Evolutionary conservation across 2,797 vertebrate genomes (phyloP), one percentile per base, ranked within the genome.

Genomic region (Hyperoplus lanceolatus): DNA sequence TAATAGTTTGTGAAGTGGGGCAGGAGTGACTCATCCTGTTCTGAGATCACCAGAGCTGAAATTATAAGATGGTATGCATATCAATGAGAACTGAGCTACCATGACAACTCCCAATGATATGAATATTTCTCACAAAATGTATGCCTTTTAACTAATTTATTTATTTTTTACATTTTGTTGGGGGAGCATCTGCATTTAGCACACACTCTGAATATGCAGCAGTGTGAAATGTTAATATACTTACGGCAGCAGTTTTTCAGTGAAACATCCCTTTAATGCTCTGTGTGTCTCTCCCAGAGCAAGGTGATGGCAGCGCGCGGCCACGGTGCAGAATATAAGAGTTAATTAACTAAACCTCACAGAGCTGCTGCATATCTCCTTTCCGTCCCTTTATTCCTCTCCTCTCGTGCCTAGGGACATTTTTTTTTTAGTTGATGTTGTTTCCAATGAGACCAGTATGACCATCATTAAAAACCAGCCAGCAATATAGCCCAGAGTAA

Each of bases 381-480:
- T 39, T 71, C 63, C 75, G 78, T 38, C 70, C 63, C 59, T 70
- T 43, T 72, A 72, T 69, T 72, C 68, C 69, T 63, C 46, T 45
- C 49, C 79, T 53, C 42, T 60, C 42, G 13, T 78, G 86, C 87
- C 77, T 70, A 62, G 42, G 82, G 87, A 80, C 78, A 77, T 77
- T 75, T 75, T 74, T 75, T 75, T 75, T 81, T 70, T 56, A 70
- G 80, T 79, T 84, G 82, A 73, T 93, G 86, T 90, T 89, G 86
- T 85, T 90, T 89, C 89, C 89, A 90, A 69, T 91, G 92, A 90
- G 91, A 93, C 90, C 87, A 92, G 85, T 91, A 81, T 70, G 69
- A 73, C 82, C 83, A 85, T 92, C 88, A 94, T 93, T 93, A 94
- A 93, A 91, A 89, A 66, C 46, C 83, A 87, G 81, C 70, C 81